phyloP scores from a whole-genome alignment of 2,888 invertebrate species.

The Euclidia mi region DNA sequence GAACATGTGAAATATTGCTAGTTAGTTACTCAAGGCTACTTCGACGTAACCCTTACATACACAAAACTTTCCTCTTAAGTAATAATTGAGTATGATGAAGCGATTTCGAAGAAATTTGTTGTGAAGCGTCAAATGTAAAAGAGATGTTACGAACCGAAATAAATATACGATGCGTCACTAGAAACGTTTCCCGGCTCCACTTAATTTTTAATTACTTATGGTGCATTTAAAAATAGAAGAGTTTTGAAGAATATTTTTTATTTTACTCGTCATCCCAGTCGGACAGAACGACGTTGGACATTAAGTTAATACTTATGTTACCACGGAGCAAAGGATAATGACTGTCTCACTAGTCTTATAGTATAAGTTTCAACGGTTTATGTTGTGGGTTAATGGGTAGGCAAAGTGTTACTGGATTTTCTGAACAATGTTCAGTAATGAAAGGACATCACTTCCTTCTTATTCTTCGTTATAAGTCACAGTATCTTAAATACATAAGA shows the following conservation, averaged over 20 bases:
- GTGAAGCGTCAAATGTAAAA: conserved; percentile 15
- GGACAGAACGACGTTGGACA: not conserved
- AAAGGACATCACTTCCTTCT: no score
- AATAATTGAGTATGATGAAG: conserved; percentile 20
- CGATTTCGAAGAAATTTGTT: conserved; percentile 16
- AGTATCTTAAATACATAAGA: no score
- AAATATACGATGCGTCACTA: not conserved
- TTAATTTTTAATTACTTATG: conserved; percentile 4
- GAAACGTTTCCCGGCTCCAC: not conserved
- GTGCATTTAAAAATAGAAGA: not conserved
- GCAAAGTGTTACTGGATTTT: no score
- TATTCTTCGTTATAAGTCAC: no score
- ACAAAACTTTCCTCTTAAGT: conserved; percentile 15
- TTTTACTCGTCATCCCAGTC: not conserved
- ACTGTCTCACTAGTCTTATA: no score
- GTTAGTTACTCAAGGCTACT: conserved; percentile 7
- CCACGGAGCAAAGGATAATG: no score
- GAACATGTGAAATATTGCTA: not conserved
- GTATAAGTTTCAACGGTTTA: no score
- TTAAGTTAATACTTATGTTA: no score
- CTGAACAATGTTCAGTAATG: no score
- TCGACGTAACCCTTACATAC: conserved; percentile 9
- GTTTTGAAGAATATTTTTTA: not conserved
- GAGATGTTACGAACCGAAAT: conserved; percentile 8
- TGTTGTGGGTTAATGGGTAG: no score